phyloP scores from a whole-genome alignment of 2,888 invertebrate genomes.

The Exocentrus adspersus region DNA sequence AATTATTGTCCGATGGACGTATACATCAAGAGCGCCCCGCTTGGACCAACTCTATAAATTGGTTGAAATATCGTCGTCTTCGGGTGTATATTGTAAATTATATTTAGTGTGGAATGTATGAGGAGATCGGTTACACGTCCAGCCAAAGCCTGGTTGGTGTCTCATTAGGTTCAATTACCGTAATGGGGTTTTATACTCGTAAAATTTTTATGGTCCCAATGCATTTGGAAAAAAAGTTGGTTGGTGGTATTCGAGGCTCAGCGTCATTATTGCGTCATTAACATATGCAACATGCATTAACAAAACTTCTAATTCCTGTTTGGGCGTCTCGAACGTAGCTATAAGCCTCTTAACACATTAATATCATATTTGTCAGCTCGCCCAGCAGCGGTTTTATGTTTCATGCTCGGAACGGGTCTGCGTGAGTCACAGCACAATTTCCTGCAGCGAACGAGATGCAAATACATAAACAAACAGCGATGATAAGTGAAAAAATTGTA shows the following conservation, averaged over 20 bases:
- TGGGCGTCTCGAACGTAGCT: background rate
- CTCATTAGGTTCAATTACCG: background rate
- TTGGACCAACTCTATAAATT: constrained; percentile 38
- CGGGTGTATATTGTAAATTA: constrained; percentile 35
- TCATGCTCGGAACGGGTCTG: background rate
- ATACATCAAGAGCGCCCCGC: constrained; percentile 37
- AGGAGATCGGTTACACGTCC: constrained; percentile 9
- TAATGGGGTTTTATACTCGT: background rate
- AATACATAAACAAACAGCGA: background rate
- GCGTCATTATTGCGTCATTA: background rate
- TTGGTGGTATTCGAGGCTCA: too few relatives aligned
- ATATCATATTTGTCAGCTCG: background rate
- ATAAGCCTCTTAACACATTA: background rate
- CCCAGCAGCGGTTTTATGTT: background rate
- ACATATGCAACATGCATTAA: background rate
- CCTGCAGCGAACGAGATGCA: background rate
- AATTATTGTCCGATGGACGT: constrained; percentile 41
- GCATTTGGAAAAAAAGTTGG: too few relatives aligned
- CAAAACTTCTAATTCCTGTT: background rate
- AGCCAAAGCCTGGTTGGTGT: constrained; percentile 1
- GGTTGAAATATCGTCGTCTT: constrained; percentile 39
- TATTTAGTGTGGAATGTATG: constrained; percentile 30
- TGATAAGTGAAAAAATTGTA: background rate
- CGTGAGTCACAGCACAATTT: background rate
- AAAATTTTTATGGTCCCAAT: too few relatives aligned